Conservation (phyloP, 1,140 invertebrate genomes). For the Drosophila tani region DNA sequence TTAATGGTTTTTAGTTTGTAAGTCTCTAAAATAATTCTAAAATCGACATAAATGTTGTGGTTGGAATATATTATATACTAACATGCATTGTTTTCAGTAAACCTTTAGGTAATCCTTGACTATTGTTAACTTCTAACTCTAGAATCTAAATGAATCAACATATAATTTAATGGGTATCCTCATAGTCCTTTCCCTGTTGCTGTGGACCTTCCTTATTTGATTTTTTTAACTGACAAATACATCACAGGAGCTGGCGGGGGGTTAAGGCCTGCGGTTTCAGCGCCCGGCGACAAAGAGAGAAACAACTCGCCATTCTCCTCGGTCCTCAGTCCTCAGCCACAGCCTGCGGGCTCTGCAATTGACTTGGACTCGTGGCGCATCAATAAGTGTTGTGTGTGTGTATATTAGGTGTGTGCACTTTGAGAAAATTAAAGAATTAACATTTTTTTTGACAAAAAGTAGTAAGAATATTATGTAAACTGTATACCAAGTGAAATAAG, state of each 20-base stretch:
- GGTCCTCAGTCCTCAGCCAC: slow-evolving; percentile 23
- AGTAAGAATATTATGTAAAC: no score
- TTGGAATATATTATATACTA: neutral
- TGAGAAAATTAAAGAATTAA: neutral
- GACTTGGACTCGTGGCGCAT: slow-evolving; percentile 79
- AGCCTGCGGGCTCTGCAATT: slow-evolving; percentile 71
- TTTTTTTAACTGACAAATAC: slow-evolving; percentile 69
- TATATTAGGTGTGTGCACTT: slow-evolving; percentile 28
- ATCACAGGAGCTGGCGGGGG: slow-evolving; percentile 43
- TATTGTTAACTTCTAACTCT: neutral
- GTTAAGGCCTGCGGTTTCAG: slow-evolving; percentile 60
- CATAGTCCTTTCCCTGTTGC: neutral
- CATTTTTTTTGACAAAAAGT: no score
- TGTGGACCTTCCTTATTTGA: slow-evolving; percentile 13
- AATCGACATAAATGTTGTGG: neutral
- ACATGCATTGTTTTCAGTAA: no score
- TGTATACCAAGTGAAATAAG: no score
- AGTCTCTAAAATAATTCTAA: no score
- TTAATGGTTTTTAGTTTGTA: neutral
- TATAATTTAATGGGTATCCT: slow-evolving; percentile 8
- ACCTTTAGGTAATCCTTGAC: neutral
- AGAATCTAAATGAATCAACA: no score
- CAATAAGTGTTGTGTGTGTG: slow-evolving; percentile 41
- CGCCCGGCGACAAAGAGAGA: slow-evolving; percentile 24
- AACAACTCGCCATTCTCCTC: slow-evolving; percentile 18